A percentile compares a stretch with the other conserved stretches of the same genome.
These are phyloP conservation scores for Hyposoter dolosus DNA, from an alignment of 2,888 invertebrate species.

Conservation along the genomic window DNA sequence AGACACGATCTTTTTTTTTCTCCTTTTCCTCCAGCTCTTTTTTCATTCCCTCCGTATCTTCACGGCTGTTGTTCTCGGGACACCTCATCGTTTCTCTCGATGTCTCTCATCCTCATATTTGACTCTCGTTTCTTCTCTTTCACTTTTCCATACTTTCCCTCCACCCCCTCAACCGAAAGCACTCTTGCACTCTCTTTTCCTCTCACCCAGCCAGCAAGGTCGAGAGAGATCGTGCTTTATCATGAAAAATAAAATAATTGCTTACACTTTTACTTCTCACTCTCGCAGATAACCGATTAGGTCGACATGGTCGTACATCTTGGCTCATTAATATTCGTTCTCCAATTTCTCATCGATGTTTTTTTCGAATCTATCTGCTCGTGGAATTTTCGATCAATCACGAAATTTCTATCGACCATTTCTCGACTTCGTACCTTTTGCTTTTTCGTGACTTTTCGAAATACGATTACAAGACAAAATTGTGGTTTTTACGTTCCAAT, in stretches of 20 bases:
- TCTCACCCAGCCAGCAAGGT: not conserved
- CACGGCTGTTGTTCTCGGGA: conserved; percentile 35
- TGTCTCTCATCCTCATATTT: conserved; percentile 35
- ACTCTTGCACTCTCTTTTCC: not conserved
- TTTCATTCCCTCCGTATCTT: conserved; percentile 32
- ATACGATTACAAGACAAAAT: not conserved
- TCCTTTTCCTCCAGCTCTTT: not conserved
- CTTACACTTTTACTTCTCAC: conserved; percentile 77
- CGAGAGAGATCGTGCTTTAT: conserved; percentile 74
- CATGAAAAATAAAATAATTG: conserved; percentile 82
- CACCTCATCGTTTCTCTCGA: conserved; percentile 51
- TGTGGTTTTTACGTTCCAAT: not conserved
- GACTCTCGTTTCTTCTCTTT: conserved; percentile 24
- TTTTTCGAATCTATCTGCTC: not conserved
- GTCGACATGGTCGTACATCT: not conserved
- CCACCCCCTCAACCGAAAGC: not conserved
- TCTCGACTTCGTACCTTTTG: not conserved
- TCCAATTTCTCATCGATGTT: not conserved
- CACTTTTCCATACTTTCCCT: conserved; percentile 35
- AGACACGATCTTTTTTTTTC: conserved; percentile 46
- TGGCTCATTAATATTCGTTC: not conserved
- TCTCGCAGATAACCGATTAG: not conserved
- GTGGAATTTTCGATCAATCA: not conserved
- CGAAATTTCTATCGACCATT: not conserved
- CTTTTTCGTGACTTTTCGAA: not conserved